Evolutionary conservation across 1,140 invertebrate genomes (phyloP).

Genomic region (Archegozetes longisetosus): DNA sequence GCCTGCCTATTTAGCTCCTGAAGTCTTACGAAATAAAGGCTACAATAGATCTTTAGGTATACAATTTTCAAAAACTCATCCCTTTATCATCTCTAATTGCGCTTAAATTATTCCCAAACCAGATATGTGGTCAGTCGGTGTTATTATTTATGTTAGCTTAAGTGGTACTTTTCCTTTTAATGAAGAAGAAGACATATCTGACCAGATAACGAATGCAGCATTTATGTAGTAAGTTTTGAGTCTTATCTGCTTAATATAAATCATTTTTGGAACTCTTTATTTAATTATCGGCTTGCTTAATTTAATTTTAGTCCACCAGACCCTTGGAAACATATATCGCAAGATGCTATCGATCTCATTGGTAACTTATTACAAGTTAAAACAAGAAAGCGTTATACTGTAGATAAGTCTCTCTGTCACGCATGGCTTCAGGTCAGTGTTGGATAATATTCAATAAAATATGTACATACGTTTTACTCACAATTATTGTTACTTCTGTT

Average conservation of each 20-base stretch:
- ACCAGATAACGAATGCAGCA: constrained; percentile 97
- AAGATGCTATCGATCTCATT: constrained; percentile 90
- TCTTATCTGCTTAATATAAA: constrained; percentile 1
- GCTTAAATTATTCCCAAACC: neutral
- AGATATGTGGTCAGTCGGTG: constrained; percentile 99
- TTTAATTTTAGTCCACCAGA: constrained; percentile 51
- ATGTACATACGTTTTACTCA: neutral
- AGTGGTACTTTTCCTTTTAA: constrained; percentile 98
- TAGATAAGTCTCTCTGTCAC: constrained; percentile 87
- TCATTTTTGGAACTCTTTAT: neutral
- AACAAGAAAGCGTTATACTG: constrained; percentile 86
- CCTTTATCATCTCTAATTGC: neutral
- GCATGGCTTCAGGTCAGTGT: constrained; percentile 68
- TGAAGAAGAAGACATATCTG: constrained; percentile 98
- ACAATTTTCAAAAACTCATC: neutral
- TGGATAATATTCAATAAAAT: neutral
- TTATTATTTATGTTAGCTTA: constrained; percentile 89
- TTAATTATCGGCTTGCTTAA: neutral
- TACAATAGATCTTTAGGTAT: constrained; percentile 76
- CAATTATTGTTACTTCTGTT: constrained; percentile 20
- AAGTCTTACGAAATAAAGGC: constrained; percentile 92
- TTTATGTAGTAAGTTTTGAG: constrained; percentile 83
- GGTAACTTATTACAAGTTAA: constrained; percentile 97
- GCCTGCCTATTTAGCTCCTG: constrained; percentile 91
- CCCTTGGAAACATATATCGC: constrained; percentile 96